Base-by-base conservation (phyloP, 53 echinoderm and acorn worm species). In the Zoroaster sp. region DNA sequence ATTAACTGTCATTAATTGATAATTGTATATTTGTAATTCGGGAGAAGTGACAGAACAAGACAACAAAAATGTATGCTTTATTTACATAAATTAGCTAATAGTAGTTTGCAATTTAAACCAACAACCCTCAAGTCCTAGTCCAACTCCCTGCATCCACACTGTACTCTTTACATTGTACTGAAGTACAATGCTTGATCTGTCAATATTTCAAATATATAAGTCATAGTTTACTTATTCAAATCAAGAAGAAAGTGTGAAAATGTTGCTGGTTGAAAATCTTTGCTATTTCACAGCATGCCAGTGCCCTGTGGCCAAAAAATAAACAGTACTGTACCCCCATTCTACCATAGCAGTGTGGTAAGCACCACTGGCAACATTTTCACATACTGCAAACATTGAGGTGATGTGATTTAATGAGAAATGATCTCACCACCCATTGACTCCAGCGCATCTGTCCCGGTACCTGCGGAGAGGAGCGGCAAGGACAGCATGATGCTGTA, bases 341-440 rank as follows among this genome's bases (percentile, higher is more conserved):
- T n/a, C n/a, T n/a, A n/a, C n/a, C n/a, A n/a, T n/a, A n/a, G 5
- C 5, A 1, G 55, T 2, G 45, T 44, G 55, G 55, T 9, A 23
- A 23, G 23, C 55, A 55, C 55, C 25, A 23, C n/a, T 5, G 21
- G 53, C 21, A 53, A 55, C 25, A 55, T 55, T 55, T 10, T 35
- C 32, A 35, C 25, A 13, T 78, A 20, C 59, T 12, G 36, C 54
- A 36, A 18, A 5, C 20, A 38, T 73, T 53, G 13, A 18, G 45
- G 66, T 21, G 47, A 69, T 69, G 34, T 83, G 83, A 83, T 83
- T 83, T 69, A 83, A 83, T 83, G 69, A 49, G 83, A 47, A 69
- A 35, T 83, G 83, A 83, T 70, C 69, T 40, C 31, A 41, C 65
- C 82, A 53, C 17, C 78, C 78, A 35, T 59, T n/a, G 78, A 59